These are phyloP conservation scores for Parus major DNA, from an alignment of 2,113 vertebrate species.

Conservation along the genomic window DNA sequence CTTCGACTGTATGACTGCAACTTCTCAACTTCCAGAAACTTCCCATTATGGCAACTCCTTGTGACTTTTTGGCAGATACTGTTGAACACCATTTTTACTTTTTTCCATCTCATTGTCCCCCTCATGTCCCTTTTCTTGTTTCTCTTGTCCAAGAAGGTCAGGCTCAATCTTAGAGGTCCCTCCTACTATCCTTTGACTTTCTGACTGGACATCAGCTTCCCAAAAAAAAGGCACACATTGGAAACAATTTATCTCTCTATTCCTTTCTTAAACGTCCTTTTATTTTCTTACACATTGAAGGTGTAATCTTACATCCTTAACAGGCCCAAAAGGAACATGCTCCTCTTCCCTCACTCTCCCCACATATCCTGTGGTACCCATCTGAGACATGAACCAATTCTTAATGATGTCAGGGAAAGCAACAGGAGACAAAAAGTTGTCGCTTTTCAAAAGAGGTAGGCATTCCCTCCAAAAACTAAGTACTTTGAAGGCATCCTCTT, in stretches of 20 bases:
- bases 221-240: background rate
- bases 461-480: background rate
- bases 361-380: background rate
- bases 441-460: background rate
- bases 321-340: background rate
- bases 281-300: background rate
- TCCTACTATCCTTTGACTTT: background rate
- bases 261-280: background rate
- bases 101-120: background rate
- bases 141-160: background rate
- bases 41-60: background rate
- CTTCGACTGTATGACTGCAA: background rate
- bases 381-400: background rate
- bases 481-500: background rate
- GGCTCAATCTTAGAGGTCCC: background rate
- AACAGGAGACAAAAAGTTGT: background rate
- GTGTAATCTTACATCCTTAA: background rate
- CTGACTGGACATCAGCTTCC: background rate
- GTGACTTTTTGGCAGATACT: background rate
- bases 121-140: background rate
- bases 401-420: background rate
- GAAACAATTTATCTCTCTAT: background rate
- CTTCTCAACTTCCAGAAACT: background rate
- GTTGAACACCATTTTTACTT: background rate
- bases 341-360: background rate